Conservation (phyloP, 2,888 invertebrate species). For the Drosophila limbata region DNA sequence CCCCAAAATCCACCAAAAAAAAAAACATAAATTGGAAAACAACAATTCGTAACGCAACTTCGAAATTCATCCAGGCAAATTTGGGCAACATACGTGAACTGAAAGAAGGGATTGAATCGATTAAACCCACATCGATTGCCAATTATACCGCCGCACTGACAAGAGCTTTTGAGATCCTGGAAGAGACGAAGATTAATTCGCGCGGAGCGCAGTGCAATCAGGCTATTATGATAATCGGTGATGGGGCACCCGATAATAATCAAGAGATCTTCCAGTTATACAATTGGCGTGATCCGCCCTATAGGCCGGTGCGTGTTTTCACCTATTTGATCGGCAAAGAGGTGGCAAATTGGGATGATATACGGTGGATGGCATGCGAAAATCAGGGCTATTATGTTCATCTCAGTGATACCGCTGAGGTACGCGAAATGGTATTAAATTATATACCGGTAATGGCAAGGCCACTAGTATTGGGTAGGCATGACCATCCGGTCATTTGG, state of each 20-base stretch:
- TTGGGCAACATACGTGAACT: slow-evolving; percentile 93
- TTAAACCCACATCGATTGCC: slow-evolving; percentile 95
- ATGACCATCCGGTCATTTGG: slow-evolving; percentile 97
- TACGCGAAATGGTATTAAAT: slow-evolving; percentile 97
- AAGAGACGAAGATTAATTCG: slow-evolving; percentile 87
- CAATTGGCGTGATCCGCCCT: slow-evolving; percentile 92
- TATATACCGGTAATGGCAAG: slow-evolving; percentile 99
- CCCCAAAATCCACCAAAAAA: not conserved
- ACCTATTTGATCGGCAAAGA: slow-evolving; percentile 98
- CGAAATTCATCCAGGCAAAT: slow-evolving; percentile 89
- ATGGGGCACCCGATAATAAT: slow-evolving; percentile 97
- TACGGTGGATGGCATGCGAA: slow-evolving; percentile 99
- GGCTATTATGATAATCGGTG: slow-evolving; percentile 99
- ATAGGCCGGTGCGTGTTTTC: slow-evolving; percentile 96
- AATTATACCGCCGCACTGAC: slow-evolving; percentile 96
- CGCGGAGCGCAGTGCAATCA: slow-evolving; percentile 93
- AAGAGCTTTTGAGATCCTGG: slow-evolving; percentile 94
- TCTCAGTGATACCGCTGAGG: slow-evolving; percentile 98
- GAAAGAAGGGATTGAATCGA: slow-evolving; percentile 91
- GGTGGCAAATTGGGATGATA: slow-evolving; percentile 95
- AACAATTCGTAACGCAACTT: slow-evolving; percentile 50
- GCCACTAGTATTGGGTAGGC: slow-evolving; percentile 94
- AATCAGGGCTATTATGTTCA: slow-evolving; percentile 99
- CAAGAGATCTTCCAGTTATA: slow-evolving; percentile 95
- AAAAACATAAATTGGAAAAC: slow-evolving; percentile 20